phyloP scores from a whole-genome alignment of 2,113 vertebrate species.

The Phocoena sinus region DNA sequence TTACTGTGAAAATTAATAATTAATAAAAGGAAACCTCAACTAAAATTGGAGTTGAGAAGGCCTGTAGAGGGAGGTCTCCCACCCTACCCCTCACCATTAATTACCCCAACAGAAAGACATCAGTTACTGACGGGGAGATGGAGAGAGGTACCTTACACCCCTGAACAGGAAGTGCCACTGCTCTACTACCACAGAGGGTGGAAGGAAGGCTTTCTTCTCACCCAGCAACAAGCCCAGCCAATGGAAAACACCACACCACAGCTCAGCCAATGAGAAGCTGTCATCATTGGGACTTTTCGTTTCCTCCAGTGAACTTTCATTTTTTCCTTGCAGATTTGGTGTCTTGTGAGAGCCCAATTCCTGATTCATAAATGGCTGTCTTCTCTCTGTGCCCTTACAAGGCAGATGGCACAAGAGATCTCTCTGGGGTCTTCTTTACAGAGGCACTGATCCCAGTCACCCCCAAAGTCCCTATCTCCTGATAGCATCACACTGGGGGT shows the following conservation, averaged over 20 bases:
- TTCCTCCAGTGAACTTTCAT: neutral
- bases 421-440: neutral
- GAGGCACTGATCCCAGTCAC: neutral
- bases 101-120: neutral
- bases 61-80: neutral
- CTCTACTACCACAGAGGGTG: neutral
- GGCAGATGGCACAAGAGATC: neutral
- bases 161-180: neutral
- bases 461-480: neutral
- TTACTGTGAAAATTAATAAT: neutral
- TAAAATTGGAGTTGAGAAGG: neutral
- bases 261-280: neutral
- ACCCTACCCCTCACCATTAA: neutral
- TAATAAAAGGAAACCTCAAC: neutral
- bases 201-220: neutral
- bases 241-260: neutral
- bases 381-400: neutral
- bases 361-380: neutral
- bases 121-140: neutral
- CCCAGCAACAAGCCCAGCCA: neutral
- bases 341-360: neutral
- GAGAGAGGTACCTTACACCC: neutral
- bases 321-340: neutral
- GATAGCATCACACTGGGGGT: neutral
- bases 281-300: neutral